Base-by-base conservation (phyloP, 2,888 invertebrate genomes). In the Caradrina kadenii region DNA sequence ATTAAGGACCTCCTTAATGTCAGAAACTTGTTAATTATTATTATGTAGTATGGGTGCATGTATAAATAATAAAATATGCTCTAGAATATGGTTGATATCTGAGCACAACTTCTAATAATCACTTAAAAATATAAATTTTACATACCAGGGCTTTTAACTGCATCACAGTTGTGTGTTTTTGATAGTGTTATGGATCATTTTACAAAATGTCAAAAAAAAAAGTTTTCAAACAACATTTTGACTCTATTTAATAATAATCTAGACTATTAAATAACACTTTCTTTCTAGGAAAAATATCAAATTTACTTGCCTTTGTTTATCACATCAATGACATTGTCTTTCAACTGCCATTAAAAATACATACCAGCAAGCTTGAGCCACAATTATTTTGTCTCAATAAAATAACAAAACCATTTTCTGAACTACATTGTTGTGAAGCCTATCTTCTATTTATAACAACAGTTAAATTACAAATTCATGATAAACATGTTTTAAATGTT, bases 261-360 rank as follows among this genome's bases (percentile, higher is more conserved):
- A 55, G 19, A 55, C 22, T 56, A 73, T 11, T 42, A 4, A 42
- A 55, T 35, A 49, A 19, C 1, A 35, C 31, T 56, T 31, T 50
- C 10, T 50, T 31, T 45, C 26, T 26, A 26, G 26, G 26, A 26
- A 56, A 19, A 62, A 72, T 26, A 39, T 21, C 31, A 42, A 54
- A 42, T 42, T 72, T 72, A 72, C 62, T 69, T 62, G 73, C 63
- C 48, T 72, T 62, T 7, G 15, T 53, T 55, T 48, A 31, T 54
- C 22, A 55, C 31, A 19, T 22, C 39, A 42, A 72, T 53, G 2
- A 17, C 10, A 48, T 48, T 22, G 21, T 49, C 4, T 42, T 62
- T 42, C n/a, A 42, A 42, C n/a, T 73, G 63, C 49, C n/a, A 63
- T 63, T 49, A 39, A 4, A 42, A 55, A 54, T 55, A 42, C 1